phyloP scores from a whole-genome alignment of 2,888 invertebrate species.

The Hyalella azteca region DNA sequence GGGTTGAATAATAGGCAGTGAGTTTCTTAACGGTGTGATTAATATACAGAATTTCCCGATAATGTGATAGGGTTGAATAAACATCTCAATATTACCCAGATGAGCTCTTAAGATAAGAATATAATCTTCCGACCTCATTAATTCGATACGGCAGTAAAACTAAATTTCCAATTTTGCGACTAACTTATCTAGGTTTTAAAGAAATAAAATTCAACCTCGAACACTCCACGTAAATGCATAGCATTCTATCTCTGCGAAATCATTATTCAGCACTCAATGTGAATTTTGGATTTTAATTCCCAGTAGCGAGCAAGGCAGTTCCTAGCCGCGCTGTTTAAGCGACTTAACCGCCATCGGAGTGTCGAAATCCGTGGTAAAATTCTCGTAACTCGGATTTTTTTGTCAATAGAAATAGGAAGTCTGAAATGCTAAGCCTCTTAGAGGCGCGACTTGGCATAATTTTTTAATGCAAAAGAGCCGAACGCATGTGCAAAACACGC shows the following conservation, averaged over 20 bases:
- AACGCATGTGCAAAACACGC: too few relatives aligned
- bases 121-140: not conserved
- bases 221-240: too few relatives aligned
- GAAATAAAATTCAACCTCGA: too few relatives aligned
- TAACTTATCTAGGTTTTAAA: too few relatives aligned
- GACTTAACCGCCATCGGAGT: not conserved
- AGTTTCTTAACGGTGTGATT: too few relatives aligned
- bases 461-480: not conserved
- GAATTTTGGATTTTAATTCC: too few relatives aligned
- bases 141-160: too few relatives aligned
- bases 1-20: too few relatives aligned
- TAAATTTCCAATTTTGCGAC: too few relatives aligned
- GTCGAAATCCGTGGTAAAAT: not conserved
- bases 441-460: not conserved
- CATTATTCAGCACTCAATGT: too few relatives aligned
- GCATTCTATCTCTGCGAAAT: too few relatives aligned
- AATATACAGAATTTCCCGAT: not conserved
- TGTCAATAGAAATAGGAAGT: not conserved
- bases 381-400: not conserved
- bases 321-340: not conserved
- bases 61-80: not conserved
- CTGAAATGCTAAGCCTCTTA: not conserved
- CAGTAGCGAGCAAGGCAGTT: not conserved
- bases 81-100: not conserved
- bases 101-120: not conserved